phyloP scores from a whole-genome alignment of 2,113 vertebrate genomes.

The Centropus unirufus region DNA sequence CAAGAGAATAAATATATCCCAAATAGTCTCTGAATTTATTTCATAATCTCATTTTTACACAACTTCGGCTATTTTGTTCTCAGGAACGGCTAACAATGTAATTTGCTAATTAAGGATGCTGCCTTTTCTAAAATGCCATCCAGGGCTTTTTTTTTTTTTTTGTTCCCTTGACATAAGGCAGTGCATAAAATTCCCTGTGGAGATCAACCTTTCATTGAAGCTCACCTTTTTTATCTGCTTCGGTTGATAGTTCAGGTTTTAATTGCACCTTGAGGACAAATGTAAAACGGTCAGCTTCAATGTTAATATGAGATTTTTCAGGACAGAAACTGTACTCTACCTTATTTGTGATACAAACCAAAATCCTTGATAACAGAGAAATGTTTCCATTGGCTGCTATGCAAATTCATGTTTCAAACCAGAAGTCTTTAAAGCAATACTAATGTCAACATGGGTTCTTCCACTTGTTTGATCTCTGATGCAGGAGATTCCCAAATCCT shows the following conservation, averaged over 20 bases:
- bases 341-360: neutral
- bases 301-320: neutral
- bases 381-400: fast-evolving
- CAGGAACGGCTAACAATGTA: neutral
- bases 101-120: conserved; percentile 7
- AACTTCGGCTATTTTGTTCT: neutral
- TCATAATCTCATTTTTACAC: neutral
- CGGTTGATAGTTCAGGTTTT: neutral
- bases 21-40: neutral
- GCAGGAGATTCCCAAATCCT: neutral
- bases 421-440: neutral
- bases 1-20: neutral
- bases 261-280: neutral
- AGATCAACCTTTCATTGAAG: neutral
- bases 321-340: neutral
- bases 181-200: neutral
- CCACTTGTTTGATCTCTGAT: neutral
- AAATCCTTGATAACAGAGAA: neutral
- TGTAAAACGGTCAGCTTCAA: neutral
- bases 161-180: neutral
- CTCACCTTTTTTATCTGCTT: neutral
- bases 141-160: neutral
- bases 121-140: conserved; percentile 15
- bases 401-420: neutral
- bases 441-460: neutral